phyloP scores from a whole-genome alignment of 2,797 vertebrate genomes.

The Sebastes iracundus region DNA sequence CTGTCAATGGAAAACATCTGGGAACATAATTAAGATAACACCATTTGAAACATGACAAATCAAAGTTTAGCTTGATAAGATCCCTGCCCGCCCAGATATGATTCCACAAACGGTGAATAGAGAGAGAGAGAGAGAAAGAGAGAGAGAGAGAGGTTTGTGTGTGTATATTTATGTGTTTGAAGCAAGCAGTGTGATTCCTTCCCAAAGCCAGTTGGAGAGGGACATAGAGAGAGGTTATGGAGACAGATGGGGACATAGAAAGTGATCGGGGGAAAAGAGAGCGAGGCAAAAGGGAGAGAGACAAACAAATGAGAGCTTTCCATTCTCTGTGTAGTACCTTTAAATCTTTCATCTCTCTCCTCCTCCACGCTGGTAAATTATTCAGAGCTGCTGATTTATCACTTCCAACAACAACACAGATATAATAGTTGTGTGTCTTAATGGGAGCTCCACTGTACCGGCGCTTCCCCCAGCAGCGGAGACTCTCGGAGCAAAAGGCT shows the following conservation, averaged over 20 bases:
- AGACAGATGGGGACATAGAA: conserved; percentile 11
- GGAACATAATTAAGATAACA: conserved; percentile 47
- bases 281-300: background rate
- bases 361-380: conserved; percentile 70
- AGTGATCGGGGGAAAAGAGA: background rate
- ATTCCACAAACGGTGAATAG: background rate
- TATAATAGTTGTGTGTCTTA: conserved; percentile 63
- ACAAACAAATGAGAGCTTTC: conserved; percentile 42
- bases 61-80: conserved; percentile 24
- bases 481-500: conserved; percentile 34
- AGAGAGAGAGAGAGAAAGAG: background rate
- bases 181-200: background rate
- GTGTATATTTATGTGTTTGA: background rate
- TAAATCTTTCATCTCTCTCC: conserved; percentile 51
- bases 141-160: background rate
- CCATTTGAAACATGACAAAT: conserved; percentile 32
- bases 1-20: conserved; percentile 26
- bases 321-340: conserved; percentile 43
- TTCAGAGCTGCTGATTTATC: conserved; percentile 76
- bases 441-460: conserved; percentile 44
- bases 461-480: conserved; percentile 39
- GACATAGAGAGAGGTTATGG: background rate
- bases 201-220: background rate
- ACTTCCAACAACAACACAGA: conserved; percentile 67
- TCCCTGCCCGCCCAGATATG: background rate